Percentiles rank a stretch among this genome's conserved stretches.
Conservation (phyloP, 2,888 invertebrate genomes). For the Caenorhabditis doughertyi region DNA sequence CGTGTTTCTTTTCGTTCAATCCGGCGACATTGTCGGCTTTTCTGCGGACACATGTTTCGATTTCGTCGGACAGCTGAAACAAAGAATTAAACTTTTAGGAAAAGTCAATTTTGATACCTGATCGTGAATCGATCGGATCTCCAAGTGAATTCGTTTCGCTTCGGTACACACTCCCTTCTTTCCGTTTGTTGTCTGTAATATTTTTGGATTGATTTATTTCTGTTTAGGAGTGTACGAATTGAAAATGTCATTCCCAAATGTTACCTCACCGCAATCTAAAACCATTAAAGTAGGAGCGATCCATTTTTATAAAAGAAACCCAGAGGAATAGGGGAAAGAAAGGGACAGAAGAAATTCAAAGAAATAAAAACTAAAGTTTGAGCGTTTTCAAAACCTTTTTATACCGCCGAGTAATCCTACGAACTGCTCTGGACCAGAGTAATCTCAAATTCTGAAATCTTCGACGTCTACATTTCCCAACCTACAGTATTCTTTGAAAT, state of each 20-base stretch:
- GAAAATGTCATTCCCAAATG: slow-evolving; percentile 35
- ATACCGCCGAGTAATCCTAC: slow-evolving; percentile 51
- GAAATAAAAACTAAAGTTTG: background rate
- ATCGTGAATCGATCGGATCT: slow-evolving; percentile 62
- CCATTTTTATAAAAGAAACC: slow-evolving; percentile 33
- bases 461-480: background rate
- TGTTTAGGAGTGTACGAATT: background rate
- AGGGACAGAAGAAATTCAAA: slow-evolving; percentile 9
- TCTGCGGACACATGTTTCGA: slow-evolving; percentile 61
- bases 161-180: slow-evolving; percentile 64
- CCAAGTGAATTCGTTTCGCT: slow-evolving; percentile 60
- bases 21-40: slow-evolving; percentile 42
- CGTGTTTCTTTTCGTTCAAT: slow-evolving; percentile 60
- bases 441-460: slow-evolving; percentile 60
- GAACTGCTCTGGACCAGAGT: slow-evolving; percentile 58
- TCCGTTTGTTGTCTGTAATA: slow-evolving; percentile 61
- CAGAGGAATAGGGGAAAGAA: slow-evolving; percentile 23
- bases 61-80: slow-evolving; percentile 56
- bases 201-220: background rate
- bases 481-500: slow-evolving; percentile 7
- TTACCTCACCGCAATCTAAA: slow-evolving; percentile 50
- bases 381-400: slow-evolving; percentile 33
- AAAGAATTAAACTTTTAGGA: background rate
- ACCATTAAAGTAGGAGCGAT: background rate
- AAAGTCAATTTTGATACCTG: slow-evolving; percentile 3